Evolutionary conservation across 2,888 invertebrate genomes (phyloP).

Genomic region (Pandemis heparana): DNA sequence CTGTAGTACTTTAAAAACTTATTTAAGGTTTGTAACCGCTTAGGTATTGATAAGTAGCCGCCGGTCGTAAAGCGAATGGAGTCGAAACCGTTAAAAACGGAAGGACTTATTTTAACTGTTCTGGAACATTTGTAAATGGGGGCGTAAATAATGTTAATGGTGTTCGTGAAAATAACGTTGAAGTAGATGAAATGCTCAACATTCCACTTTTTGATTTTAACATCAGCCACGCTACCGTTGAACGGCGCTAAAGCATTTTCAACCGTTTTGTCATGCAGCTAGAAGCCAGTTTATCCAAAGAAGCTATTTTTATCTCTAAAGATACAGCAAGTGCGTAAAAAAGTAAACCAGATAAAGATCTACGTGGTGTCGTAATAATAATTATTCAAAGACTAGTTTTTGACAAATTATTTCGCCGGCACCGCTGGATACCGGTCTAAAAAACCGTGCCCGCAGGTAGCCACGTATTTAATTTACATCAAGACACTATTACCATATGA

Average conservation of each 20-base stretch:
- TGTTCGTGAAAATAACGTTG: slow-evolving; percentile 37
- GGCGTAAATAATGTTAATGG: slow-evolving; percentile 39
- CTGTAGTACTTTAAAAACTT: slow-evolving; percentile 63
- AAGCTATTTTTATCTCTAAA: background rate
- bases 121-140: slow-evolving; percentile 46
- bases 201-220: slow-evolving; percentile 27
- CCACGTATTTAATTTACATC: slow-evolving; percentile 78
- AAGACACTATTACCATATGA: slow-evolving; percentile 74
- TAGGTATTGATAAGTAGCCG: slow-evolving; percentile 41
- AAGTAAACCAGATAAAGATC: slow-evolving; percentile 36
- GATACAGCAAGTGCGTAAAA: slow-evolving; percentile 15
- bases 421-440: slow-evolving; percentile 47
- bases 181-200: slow-evolving; percentile 28
- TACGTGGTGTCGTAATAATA: slow-evolving; percentile 24
- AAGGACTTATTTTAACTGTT: slow-evolving; percentile 43
- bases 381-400: slow-evolving; percentile 38
- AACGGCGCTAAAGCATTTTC: slow-evolving; percentile 15
- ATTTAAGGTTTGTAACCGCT: slow-evolving; percentile 61
- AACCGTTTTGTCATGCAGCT: background rate
- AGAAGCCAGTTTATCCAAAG: background rate
- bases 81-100: slow-evolving; percentile 49
- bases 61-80: slow-evolving; percentile 66
- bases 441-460: slow-evolving; percentile 66
- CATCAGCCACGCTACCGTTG: background rate
- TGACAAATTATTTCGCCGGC: slow-evolving; percentile 49